Evolutionary conservation across 1,140 invertebrate species (phyloP), one percentile per base, ranked within the genome.

Genomic region (Carposina sasakii): DNA sequence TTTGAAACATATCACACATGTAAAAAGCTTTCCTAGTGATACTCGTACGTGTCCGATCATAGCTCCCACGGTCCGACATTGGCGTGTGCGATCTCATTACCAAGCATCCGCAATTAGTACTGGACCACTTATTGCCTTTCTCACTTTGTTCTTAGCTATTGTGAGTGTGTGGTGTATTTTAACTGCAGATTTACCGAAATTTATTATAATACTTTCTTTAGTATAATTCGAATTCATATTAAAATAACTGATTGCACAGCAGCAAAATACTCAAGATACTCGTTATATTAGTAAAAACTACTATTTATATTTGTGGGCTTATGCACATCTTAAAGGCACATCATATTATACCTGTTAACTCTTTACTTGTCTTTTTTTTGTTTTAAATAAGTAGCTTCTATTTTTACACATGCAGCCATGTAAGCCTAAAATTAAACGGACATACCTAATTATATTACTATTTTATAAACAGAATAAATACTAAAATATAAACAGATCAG

Each of bases 31-130:
- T n/a, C n/a, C n/a, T n/a, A n/a, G n/a, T n/a, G n/a, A n/a, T n/a
- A n/a, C n/a, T n/a, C n/a, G n/a, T n/a, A n/a, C n/a, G n/a, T n/a
- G n/a, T n/a, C n/a, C n/a, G n/a, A 54, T 57, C 52, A 59, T 59
- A 62, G 56, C 71, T 75, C 71, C 63, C 74, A 77, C 70, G 74
- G 48, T 57, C 30, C 39, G 13, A 24, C 52, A 71, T 62, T 73
- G 67, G 67, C 72, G 69, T 78, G 71, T 78, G 72, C 67, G 58
- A 67, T 69, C 49, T 63, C 63, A 66, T 71, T 75, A 73, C 71
- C 57, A 47, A 60, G 69, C 75, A 73, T 78, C 71, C 72, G 63
- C 67, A 65, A 73, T 78, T 73, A 73, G 57, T 49, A 33, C 66
- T 57, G 45, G 52, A 54, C 56, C 60, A 49, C 41, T 39, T 49